These are phyloP conservation scores for Pelobates fuscus DNA, from an alignment of 2,113 vertebrate species.

Conservation along the genomic window DNA sequence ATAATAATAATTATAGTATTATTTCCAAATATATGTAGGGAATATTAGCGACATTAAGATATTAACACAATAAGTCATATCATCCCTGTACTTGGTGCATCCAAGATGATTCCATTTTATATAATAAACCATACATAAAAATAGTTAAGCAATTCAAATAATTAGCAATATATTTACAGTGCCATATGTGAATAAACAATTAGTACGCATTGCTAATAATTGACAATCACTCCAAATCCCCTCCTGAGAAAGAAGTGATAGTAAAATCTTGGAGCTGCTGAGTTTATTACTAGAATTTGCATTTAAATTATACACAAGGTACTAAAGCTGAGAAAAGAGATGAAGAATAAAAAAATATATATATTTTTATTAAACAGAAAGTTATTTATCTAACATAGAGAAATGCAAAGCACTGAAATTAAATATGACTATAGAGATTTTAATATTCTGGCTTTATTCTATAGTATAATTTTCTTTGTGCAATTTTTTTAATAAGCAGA, in stretches of 20 bases:
- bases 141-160: too few relatives aligned
- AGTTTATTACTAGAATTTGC: conserved; percentile 24
- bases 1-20: too few relatives aligned
- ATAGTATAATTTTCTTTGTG: neutral
- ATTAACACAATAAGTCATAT: too few relatives aligned
- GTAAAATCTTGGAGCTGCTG: neutral
- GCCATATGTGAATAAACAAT: neutral
- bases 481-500: neutral
- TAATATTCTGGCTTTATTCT: neutral
- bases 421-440: neutral
- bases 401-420: neutral
- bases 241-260: neutral
- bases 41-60: too few relatives aligned
- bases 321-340: neutral
- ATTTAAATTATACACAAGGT: conserved; percentile 21
- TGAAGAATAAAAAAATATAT: conserved; percentile 8
- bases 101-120: too few relatives aligned
- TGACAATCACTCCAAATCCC: neutral
- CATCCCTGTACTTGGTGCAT: too few relatives aligned
- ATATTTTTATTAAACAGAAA: conserved; percentile 6
- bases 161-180: neutral
- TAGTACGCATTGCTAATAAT: neutral
- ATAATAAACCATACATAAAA: too few relatives aligned
- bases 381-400: neutral
- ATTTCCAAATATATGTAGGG: too few relatives aligned